Evolutionary conservation across 2,113 vertebrate genomes (phyloP).

Genomic region (Phocoena phocoena): DNA sequence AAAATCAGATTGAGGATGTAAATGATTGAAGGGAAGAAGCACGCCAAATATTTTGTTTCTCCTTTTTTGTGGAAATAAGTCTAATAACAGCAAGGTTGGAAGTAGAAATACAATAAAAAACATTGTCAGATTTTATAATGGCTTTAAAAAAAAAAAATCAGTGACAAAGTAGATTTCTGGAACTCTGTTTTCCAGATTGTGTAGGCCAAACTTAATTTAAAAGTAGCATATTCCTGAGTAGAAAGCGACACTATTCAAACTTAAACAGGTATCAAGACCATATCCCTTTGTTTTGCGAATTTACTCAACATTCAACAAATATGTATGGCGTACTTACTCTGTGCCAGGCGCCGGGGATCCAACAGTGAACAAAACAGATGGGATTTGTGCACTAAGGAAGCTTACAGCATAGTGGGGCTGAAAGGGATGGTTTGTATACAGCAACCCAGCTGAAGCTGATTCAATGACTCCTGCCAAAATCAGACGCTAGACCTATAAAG

Average conservation of each 20-base stretch:
- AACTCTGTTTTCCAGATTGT: conserved; percentile 31
- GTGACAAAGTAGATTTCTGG: neutral
- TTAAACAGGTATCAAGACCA: conserved; percentile 14
- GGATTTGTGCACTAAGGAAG: neutral
- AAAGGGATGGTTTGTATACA: neutral
- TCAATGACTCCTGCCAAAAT: conserved; percentile 22
- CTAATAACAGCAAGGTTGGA: neutral
- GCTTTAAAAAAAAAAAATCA: neutral
- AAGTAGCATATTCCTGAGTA: conserved; percentile 25
- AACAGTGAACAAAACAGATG: neutral
- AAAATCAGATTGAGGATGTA: neutral
- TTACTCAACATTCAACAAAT: conserved; percentile 44
- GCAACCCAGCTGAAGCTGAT: neutral
- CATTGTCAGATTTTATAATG: neutral
- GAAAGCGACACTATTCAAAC: neutral
- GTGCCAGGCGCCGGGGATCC: neutral
- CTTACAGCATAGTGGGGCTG: neutral
- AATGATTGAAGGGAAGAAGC: neutral
- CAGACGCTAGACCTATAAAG: neutral
- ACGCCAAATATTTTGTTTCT: neutral
- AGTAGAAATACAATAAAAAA: neutral
- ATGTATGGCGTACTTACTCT: neutral
- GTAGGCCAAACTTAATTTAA: conserved; percentile 32
- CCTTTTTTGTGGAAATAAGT: neutral
- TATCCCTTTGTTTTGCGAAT: neutral